Percentiles rank a stretch among this genome's conserved stretches.
These are phyloP conservation scores for Oconnorella tubifera DNA, from an alignment of 2,888 invertebrate genomes.

Conservation along the genomic window DNA sequence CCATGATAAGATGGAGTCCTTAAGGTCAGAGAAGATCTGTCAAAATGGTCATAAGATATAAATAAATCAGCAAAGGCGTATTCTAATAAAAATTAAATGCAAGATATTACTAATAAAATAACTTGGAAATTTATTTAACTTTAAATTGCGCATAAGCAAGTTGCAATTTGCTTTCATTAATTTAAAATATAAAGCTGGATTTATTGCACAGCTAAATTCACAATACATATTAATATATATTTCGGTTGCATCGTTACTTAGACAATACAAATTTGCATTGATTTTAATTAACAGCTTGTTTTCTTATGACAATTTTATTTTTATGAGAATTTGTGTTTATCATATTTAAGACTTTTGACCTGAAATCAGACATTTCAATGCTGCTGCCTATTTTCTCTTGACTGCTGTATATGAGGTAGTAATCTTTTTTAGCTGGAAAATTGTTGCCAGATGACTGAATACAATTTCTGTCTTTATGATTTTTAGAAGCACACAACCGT, in stretches of 20 bases:
- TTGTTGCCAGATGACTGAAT: neutral
- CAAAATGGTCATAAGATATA: no score
- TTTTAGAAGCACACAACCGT: neutral
- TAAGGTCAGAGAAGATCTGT: no score
- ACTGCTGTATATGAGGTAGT: neutral
- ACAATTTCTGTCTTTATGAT: neutral
- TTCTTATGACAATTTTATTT: no score
- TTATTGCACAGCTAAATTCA: no score
- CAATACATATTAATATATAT: no score
- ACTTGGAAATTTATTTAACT: no score
- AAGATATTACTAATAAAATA: no score
- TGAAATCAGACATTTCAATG: neutral
- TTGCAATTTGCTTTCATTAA: neutral
- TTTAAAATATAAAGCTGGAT: neutral
- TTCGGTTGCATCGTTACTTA: no score
- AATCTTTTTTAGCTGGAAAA: neutral
- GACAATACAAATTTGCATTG: no score
- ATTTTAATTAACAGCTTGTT: no score
- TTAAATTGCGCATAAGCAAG: neutral
- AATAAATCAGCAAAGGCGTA: no score
- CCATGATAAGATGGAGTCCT: conserved; percentile 38
- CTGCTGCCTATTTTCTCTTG: neutral
- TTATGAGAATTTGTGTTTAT: conserved; percentile 1
- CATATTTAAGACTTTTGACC: neutral
- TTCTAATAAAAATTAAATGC: no score